Percentiles rank a stretch among this genome's conserved stretches.
phyloP scores from a whole-genome alignment of 2,797 vertebrate species.

The Pangasius sanitwongsei region DNA sequence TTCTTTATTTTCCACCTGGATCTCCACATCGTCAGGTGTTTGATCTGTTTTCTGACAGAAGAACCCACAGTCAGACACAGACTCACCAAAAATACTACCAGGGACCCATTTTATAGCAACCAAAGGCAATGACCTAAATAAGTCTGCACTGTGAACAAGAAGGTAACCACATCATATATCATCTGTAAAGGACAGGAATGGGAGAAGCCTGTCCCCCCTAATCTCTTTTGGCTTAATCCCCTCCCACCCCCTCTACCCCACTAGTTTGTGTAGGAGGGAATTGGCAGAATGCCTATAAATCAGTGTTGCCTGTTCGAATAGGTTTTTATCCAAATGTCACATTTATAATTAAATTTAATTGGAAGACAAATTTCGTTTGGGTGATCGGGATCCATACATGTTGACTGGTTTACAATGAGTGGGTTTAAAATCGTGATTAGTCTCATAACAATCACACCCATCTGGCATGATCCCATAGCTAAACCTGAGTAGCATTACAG shows the following conservation, averaged over 20 bases:
- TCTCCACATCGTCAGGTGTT: slow-evolving; percentile 80
- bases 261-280: slow-evolving; percentile 7
- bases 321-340: background rate
- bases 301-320: background rate
- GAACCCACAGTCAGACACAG: background rate
- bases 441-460: background rate
- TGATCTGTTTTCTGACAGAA: slow-evolving; percentile 79
- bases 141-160: background rate
- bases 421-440: background rate
- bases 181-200: background rate
- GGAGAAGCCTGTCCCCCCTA: background rate
- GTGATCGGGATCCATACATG: background rate
- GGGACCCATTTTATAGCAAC: background rate
- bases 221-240: slow-evolving; percentile 21
- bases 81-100: background rate
- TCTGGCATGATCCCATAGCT: background rate
- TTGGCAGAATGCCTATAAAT: background rate
- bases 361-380: background rate
- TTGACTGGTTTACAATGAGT: background rate
- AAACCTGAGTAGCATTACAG: background rate
- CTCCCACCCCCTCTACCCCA: background rate
- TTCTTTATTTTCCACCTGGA: slow-evolving; percentile 85
- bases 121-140: background rate
- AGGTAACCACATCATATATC: background rate
- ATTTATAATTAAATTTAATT: background rate